Evolutionary conservation across 2,797 vertebrate genomes (phyloP).

Genomic region (Petrocephalus schoutedeni): DNA sequence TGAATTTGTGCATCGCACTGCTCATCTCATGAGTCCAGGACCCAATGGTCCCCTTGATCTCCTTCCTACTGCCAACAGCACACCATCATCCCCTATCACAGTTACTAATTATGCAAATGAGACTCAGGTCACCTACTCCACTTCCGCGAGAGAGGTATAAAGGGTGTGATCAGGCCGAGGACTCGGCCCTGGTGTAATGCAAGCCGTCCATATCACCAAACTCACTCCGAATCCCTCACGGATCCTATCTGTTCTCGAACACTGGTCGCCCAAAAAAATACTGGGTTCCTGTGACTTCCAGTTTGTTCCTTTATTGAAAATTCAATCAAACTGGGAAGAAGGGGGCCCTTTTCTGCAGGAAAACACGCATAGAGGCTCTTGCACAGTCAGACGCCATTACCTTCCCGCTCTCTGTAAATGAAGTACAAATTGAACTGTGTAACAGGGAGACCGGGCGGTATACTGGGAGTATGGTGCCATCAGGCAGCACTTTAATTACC

Average conservation of each 20-base stretch:
- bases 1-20: not conserved
- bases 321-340: not conserved
- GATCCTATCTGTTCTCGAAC: not conserved
- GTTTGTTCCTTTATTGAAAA: not conserved
- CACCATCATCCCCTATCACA: not conserved
- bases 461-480: conserved; percentile 26
- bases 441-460: conserved; percentile 29
- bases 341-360: not conserved
- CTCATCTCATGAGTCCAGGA: not conserved
- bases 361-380: not conserved
- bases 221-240: not conserved
- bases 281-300: not conserved
- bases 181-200: not conserved
- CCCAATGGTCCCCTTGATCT: not conserved
- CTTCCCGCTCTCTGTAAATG: conserved; percentile 28
- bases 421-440: conserved; percentile 39
- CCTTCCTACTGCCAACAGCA: not conserved
- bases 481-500: conserved; percentile 39
- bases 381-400: conserved; percentile 15
- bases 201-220: not conserved
- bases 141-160: not conserved
- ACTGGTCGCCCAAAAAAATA: not conserved
- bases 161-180: not conserved
- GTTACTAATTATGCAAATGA: conserved; percentile 3
- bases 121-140: not conserved